Conservation (phyloP, 2,113 vertebrate species). For the Eleginops maclovinus region DNA sequence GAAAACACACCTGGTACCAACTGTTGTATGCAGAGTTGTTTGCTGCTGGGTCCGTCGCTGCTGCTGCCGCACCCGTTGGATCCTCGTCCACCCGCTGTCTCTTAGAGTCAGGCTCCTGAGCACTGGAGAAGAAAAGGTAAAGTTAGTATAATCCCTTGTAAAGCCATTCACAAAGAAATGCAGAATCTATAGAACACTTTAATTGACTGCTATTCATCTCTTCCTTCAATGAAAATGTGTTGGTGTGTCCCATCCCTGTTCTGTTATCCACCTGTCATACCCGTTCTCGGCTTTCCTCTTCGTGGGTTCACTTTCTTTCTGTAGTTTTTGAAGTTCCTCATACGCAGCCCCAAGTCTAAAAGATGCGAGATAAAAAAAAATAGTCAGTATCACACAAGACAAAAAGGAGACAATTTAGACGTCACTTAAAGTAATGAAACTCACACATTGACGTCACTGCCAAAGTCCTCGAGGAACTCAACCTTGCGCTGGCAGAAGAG, state of each 20-base stretch:
- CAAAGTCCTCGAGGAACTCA: slow-evolving; percentile 98
- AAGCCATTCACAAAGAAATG: not conserved
- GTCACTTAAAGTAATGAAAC: slow-evolving; percentile 52
- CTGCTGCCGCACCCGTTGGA: slow-evolving; percentile 74
- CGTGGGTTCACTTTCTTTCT: slow-evolving; percentile 91
- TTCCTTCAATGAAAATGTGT: slow-evolving; percentile 6
- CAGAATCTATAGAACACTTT: not conserved
- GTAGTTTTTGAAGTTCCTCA: slow-evolving; percentile 92
- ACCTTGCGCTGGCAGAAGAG: slow-evolving; percentile 97
- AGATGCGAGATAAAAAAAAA: not conserved
- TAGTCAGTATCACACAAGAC: not conserved
- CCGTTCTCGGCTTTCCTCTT: slow-evolving; percentile 97
- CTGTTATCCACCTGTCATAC: slow-evolving; percentile 77
- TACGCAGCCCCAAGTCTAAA: slow-evolving; percentile 91
- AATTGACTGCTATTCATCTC: not conserved
- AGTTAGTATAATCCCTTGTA: slow-evolving; percentile 9
- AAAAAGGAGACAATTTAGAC: not conserved
- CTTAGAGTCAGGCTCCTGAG: slow-evolving; percentile 92
- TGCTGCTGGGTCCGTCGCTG: slow-evolving; percentile 89
- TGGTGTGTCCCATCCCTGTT: slow-evolving; percentile 10
- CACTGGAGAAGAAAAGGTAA: slow-evolving; percentile 56
- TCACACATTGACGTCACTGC: slow-evolving; percentile 95
- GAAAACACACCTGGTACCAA: slow-evolving; percentile 93
- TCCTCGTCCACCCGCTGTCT: slow-evolving; percentile 90
- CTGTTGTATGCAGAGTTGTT: slow-evolving; percentile 93